Percentiles rank a stretch among this genome's conserved stretches.
Conservation (phyloP, 37 sponge, comb jelly and placozoan genomes). For the Crambe crambe region DNA sequence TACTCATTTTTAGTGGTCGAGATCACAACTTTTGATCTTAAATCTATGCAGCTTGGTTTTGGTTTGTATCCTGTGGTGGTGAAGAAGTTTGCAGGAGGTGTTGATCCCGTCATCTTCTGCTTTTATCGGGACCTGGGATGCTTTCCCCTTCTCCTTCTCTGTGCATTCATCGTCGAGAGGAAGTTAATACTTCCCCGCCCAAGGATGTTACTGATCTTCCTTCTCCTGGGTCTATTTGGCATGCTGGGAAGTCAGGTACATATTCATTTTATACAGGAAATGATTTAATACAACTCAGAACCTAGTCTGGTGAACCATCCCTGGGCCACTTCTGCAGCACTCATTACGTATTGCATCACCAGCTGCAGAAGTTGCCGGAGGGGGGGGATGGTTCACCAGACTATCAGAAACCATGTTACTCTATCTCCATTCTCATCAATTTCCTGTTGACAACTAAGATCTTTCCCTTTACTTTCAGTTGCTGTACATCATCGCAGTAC, state of each 20-base stretch:
- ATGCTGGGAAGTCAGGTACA: slow-evolving; percentile 80
- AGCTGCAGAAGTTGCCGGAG: too few relatives aligned
- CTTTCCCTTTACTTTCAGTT: slow-evolving; percentile 33
- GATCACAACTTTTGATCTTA: too few relatives aligned
- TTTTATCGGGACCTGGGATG: slow-evolving; percentile 61
- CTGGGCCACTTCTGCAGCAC: too few relatives aligned
- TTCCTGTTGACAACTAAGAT: background rate
- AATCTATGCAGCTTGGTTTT: slow-evolving; percentile 57
- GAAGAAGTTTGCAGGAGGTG: slow-evolving; percentile 60
- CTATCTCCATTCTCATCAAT: background rate
- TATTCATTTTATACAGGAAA: background rate
- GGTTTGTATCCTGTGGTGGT: slow-evolving; percentile 72
- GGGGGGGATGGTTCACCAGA: too few relatives aligned
- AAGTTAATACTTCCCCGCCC: slow-evolving; percentile 38
- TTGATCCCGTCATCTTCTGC: slow-evolving; percentile 61
- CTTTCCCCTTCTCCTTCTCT: slow-evolving; percentile 67
- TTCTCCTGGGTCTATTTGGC: slow-evolving; percentile 46
- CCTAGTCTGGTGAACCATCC: too few relatives aligned
- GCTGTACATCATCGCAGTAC: slow-evolving; percentile 72
- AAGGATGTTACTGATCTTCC: slow-evolving; percentile 40
- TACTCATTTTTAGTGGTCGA: background rate
- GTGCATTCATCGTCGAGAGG: slow-evolving; percentile 68
- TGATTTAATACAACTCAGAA: background rate
- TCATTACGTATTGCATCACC: too few relatives aligned
- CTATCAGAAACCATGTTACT: too few relatives aligned